Evolutionary conservation across 2,888 invertebrate genomes (phyloP).

Genomic region (Synergus gifuensis): DNA sequence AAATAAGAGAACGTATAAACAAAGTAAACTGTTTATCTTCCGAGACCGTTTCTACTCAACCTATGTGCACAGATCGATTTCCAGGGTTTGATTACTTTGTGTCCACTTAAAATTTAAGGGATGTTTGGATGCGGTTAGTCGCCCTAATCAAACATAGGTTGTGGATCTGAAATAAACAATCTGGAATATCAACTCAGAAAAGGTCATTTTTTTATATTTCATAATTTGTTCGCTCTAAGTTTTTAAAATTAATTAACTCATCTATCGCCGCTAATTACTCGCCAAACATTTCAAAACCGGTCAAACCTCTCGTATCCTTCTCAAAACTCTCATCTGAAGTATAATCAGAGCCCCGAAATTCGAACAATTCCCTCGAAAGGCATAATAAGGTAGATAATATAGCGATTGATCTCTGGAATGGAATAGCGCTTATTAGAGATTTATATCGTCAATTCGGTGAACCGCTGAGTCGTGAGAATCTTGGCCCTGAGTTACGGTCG

Average conservation of each 20-base stretch:
- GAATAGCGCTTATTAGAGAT: background rate
- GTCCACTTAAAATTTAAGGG: conserved; percentile 14
- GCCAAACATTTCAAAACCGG: background rate
- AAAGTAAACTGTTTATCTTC: background rate
- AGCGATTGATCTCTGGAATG: conserved; percentile 8
- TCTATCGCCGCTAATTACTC: background rate
- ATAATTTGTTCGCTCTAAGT: background rate
- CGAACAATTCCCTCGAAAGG: background rate
- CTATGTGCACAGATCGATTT: background rate
- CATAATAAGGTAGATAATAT: background rate
- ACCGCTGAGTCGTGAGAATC: conserved; percentile 31
- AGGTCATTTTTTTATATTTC: background rate
- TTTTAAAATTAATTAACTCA: background rate
- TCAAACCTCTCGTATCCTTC: background rate
- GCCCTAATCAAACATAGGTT: conserved; percentile 2
- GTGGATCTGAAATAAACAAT: background rate
- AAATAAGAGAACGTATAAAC: background rate
- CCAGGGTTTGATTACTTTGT: background rate
- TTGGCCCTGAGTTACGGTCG: conserved; percentile 11
- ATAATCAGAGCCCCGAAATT: background rate
- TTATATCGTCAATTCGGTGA: conserved; percentile 1
- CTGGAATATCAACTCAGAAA: background rate
- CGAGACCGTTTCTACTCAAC: background rate
- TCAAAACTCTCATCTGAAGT: background rate
- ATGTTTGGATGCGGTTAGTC: background rate